phyloP scores from a whole-genome alignment of 1,140 invertebrate species.

The Eubasilissa regina region DNA sequence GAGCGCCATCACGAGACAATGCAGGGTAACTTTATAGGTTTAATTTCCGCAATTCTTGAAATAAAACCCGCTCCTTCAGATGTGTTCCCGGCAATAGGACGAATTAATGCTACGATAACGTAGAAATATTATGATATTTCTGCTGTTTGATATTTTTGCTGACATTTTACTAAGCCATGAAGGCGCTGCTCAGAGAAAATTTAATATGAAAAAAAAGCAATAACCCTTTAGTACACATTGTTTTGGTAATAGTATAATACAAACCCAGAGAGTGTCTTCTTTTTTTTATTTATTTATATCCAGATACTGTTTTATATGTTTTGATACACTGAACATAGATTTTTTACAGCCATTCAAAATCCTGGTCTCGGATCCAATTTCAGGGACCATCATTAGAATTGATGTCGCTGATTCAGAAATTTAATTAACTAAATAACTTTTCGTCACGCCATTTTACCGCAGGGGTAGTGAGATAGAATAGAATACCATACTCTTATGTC shows the following conservation, averaged over 20 bases:
- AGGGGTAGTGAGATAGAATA: too few relatives aligned
- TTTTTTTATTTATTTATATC: too few relatives aligned
- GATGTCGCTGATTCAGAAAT: too few relatives aligned
- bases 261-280: too few relatives aligned
- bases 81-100: conserved; percentile 6
- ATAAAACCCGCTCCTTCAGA: conserved; percentile 40
- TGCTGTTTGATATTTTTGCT: conserved; percentile 31
- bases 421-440: too few relatives aligned
- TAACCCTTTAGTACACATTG: background rate
- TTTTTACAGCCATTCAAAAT: too few relatives aligned
- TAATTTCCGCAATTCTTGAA: conserved; percentile 57
- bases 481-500: too few relatives aligned
- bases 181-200: background rate
- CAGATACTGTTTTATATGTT: too few relatives aligned
- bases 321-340: too few relatives aligned
- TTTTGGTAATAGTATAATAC: background rate
- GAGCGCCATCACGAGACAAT: conserved; percentile 47
- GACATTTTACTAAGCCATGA: conserved; percentile 5
- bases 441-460: too few relatives aligned
- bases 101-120: conserved; percentile 49
- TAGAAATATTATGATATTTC: conserved; percentile 3
- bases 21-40: conserved; percentile 53
- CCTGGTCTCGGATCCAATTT: too few relatives aligned
- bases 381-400: too few relatives aligned
- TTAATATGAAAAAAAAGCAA: background rate